A percentile compares a stretch with the other conserved stretches of the same genome.
Conservation (phyloP, 2,888 invertebrate species). For the Eudemis profundana region DNA sequence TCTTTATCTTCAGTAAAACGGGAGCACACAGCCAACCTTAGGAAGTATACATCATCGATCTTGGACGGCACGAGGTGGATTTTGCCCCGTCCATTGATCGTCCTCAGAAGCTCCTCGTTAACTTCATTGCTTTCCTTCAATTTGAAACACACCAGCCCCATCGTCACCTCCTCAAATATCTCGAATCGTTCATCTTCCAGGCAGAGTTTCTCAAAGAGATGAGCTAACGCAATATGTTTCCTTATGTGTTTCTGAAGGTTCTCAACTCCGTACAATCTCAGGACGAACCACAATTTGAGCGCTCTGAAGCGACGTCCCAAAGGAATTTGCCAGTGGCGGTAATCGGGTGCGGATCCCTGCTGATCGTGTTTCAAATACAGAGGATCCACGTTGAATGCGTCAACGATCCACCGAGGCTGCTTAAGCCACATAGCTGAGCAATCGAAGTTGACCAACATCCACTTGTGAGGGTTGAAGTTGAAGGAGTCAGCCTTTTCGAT, state of each 20-base stretch:
- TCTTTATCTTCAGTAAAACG: slow-evolving; percentile 92
- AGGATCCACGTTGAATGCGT: slow-evolving; percentile 99
- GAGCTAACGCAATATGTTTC: slow-evolving; percentile 93
- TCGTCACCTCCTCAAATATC: slow-evolving; percentile 93
- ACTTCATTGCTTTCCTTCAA: slow-evolving; percentile 93
- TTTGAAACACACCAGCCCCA: slow-evolving; percentile 98
- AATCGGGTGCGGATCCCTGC: slow-evolving; percentile 96
- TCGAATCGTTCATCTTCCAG: slow-evolving; percentile 93
- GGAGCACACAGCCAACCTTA: slow-evolving; percentile 96
- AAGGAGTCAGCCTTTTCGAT: slow-evolving; percentile 97
- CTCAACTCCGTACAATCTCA: slow-evolving; percentile 94
- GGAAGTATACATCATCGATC: slow-evolving; percentile 92
- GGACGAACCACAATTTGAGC: slow-evolving; percentile 97
- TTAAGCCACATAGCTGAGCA: slow-evolving; percentile 99
- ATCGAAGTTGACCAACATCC: slow-evolving; percentile 99
- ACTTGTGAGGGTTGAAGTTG: slow-evolving; percentile 99
- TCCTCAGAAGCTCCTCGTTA: slow-evolving; percentile 92
- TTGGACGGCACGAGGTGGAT: slow-evolving; percentile 97
- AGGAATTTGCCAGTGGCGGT: slow-evolving; percentile 99
- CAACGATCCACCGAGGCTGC: slow-evolving; percentile 94
- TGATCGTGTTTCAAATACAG: slow-evolving; percentile 97
- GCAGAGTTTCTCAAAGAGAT: slow-evolving; percentile 93
- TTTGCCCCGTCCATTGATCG: slow-evolving; percentile 94
- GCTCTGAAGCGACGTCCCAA: slow-evolving; percentile 96
- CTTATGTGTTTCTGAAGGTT: slow-evolving; percentile 95